A percentile compares a stretch with the other conserved stretches of the same genome.
Evolutionary conservation across 2,797 vertebrate species (phyloP).

Genomic region (Iguana delicatissima): DNA sequence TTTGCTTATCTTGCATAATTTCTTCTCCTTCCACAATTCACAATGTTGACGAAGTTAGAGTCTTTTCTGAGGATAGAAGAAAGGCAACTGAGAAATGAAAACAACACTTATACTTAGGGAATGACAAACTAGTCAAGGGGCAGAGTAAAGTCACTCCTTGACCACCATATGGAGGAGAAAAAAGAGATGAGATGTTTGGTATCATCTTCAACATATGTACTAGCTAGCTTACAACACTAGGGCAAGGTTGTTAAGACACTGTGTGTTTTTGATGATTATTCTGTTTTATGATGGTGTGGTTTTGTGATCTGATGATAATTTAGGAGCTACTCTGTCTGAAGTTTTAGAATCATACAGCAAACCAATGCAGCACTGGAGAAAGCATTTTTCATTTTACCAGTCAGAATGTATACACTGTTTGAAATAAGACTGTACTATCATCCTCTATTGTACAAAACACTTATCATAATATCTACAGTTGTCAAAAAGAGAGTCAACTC

Average conservation of each 20-base stretch:
- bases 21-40: neutral
- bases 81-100: neutral
- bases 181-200: neutral
- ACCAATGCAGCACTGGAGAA: slow-evolving; percentile 18
- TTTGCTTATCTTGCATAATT: too few species aligned
- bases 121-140: neutral
- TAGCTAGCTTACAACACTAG: neutral
- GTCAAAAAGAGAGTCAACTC: slow-evolving; percentile 82
- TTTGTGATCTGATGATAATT: neutral
- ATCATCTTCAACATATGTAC: neutral
- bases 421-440: slow-evolving; percentile 52
- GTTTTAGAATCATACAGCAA: neutral
- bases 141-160: neutral
- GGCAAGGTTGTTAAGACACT: neutral
- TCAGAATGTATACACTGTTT: slow-evolving; percentile 66
- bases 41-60: neutral
- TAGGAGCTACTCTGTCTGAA: neutral
- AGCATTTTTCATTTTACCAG: slow-evolving; percentile 36
- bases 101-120: neutral
- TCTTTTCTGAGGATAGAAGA: neutral
- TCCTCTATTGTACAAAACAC: slow-evolving; percentile 57
- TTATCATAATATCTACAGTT: slow-evolving; percentile 60
- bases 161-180: neutral
- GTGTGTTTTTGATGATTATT: too few species aligned
- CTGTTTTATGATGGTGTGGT: neutral